These are phyloP conservation scores for Podarcis lilfordi DNA, from an alignment of 2,797 vertebrate species.

Conservation along the genomic window DNA sequence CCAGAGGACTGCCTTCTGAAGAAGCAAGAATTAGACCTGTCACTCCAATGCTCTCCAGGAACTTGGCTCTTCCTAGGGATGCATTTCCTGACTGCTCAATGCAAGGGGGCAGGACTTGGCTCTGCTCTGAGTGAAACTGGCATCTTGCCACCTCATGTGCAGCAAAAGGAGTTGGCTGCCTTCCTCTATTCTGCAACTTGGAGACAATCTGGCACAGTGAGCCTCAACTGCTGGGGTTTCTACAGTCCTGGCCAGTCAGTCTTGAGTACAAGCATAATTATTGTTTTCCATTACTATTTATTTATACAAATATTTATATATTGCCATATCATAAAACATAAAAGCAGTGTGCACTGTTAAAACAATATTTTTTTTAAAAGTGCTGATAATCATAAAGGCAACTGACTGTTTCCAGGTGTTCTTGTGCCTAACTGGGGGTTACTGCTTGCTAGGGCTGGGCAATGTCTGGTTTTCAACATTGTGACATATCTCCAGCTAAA, in stretches of 20 bases:
- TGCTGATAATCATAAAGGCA: no score
- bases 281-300: not conserved
- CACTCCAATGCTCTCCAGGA: conserved; percentile 69
- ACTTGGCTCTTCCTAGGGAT: conserved; percentile 58
- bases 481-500: no score
- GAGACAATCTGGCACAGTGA: not conserved
- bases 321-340: no score
- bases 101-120: conserved; percentile 72
- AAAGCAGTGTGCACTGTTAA: no score
- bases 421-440: not conserved
- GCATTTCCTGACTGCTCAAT: conserved; percentile 66
- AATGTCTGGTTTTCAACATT: no score
- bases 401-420: not conserved
- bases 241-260: not conserved
- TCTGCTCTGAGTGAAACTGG: conserved; percentile 64
- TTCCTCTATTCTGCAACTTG: conserved; percentile 45
- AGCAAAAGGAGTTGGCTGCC: conserved; percentile 69
- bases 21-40: conserved; percentile 15
- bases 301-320: no score
- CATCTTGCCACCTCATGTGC: conserved; percentile 59
- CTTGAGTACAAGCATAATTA: not conserved
- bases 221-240: not conserved
- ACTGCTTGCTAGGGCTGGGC: no score
- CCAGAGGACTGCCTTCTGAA: not conserved
- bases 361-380: no score